Evolutionary conservation across 2,888 invertebrate genomes (phyloP), one percentile per base, ranked within the genome.

Genomic region (Lobophora halterata): DNA sequence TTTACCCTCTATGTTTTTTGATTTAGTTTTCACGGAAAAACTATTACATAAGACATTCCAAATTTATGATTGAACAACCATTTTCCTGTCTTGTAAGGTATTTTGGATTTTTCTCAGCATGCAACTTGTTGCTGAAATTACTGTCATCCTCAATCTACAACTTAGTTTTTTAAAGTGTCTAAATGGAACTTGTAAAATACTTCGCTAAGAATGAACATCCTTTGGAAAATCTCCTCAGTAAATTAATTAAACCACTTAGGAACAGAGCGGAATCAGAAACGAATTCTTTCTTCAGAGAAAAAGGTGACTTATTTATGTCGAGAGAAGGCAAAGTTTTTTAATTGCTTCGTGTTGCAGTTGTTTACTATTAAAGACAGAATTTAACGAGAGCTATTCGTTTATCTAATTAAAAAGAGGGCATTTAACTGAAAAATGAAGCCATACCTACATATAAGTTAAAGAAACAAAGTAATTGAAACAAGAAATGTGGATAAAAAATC

Each of bases 371-470:
- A 36, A 31, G 31, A 31, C 4, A 23, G 52, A 48, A 46, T 58
- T 58, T 52, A 60, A 58, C 51, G 50, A 61, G 41, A 37, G 38
- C 51, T 56, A 60, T 58, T 51, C 52, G 46, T 59, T 61, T 59
- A 61, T 59, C 56, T 66, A 66, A 66, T 63, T 65, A 62, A 58
- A 52, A 55, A 27, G 46, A 37, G 72, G 69, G 64, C 50, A 58
- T 46, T 58, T 72, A 70, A 62, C 76, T 63, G 58, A 59, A 65
- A 59, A 62, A 57, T 62, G 57, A 56, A 57, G 52, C 49, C 49
- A 41, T 51, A n/a, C n/a, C 48, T 37, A 31, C 36, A 23, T 16
- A 35, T n/a, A 58, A 26, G 19, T 5, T 8, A n/a, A n/a, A 7
- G 25, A 25, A n/a, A n/a, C n/a, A n/a, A n/a, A n/a, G n/a, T n/a